Base-by-base conservation (phyloP, 2,797 vertebrate species). In the Eulemur albifrons region DNA sequence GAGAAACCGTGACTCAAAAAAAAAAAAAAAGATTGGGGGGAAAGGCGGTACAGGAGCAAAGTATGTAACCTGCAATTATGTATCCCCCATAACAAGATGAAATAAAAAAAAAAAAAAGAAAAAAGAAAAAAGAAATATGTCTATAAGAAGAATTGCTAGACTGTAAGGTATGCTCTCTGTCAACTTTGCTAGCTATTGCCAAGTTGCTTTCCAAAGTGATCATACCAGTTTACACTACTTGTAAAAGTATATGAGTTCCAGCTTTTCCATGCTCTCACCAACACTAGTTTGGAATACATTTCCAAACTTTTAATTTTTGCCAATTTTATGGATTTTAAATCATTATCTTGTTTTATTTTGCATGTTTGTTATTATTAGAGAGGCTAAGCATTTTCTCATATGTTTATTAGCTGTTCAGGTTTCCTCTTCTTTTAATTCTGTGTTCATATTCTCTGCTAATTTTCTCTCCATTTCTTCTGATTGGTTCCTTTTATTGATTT, bases 381-480 rank as follows among this genome's bases (percentile, higher is more conserved):
- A 30, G 13, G 8, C 83, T 83, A 73, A 79, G 5, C 18, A n/a
- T 83, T 90, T 93, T 27, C 86, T 83, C 27, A 23, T 77, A 38
- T 88, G 21, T 50, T 67, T 90, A 70, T 92, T 75, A 89, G 32
- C 61, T 32, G 75, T 65, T 77, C 48, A 35, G 40, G 27, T 79
- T 90, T 76, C 32, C 32, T 80, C 9, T 70, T 61, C 54, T 96
- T 57, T 77, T 25, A 88, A 63, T 94, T 79, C 40, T 38, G 40
- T 82, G 83, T 73, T 88, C 38, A 72, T 77, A 43, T 87, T 80
- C 35, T 95, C 69, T 95, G 52, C 17, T 35, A 2, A 17, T 92
- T 94, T 94, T 92, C 30, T 95, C 23, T 73, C 30, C 27, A 67
- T 73, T 82, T 87, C 43, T 96, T 95, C 45, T 92, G 54, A 73